A percentile compares a stretch with the other conserved stretches of the same genome.
These are phyloP conservation scores for Xerus inauris DNA, from an alignment of 2,113 vertebrate species.

Conservation along the genomic window DNA sequence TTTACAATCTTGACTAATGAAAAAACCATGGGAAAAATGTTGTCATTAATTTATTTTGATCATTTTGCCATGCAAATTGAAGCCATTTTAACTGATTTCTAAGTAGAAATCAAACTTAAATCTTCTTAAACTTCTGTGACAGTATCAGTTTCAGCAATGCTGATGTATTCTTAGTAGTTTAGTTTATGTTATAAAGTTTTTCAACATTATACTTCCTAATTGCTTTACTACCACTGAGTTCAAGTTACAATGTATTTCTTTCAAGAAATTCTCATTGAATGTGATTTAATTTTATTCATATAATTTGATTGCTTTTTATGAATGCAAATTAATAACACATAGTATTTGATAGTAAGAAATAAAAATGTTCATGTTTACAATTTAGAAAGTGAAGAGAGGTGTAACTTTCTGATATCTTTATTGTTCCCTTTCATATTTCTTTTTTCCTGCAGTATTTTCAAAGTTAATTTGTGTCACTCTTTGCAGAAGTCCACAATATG, in stretches of 20 bases:
- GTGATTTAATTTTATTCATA: constrained; percentile 32
- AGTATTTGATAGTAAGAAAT: background rate
- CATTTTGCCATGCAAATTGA: background rate
- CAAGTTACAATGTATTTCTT: background rate
- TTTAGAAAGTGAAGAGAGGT: constrained; percentile 53
- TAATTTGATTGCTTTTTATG: background rate
- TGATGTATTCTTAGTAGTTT: background rate
- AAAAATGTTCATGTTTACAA: constrained; percentile 41
- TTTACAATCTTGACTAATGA: constrained; percentile 41
- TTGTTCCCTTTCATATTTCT: constrained; percentile 59
- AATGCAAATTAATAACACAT: constrained; percentile 11
- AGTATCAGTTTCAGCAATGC: background rate
- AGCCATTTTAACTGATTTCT: background rate
- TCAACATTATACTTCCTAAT: background rate
- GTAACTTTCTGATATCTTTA: constrained; percentile 52
- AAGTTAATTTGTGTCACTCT: background rate
- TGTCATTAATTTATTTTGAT: background rate
- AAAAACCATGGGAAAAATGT: background rate
- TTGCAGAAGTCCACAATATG: constrained; percentile 36
- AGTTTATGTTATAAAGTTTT: background rate
- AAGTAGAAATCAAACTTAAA: background rate
- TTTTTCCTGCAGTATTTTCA: constrained; percentile 56
- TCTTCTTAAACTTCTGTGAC: background rate
- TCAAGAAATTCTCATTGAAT: background rate
- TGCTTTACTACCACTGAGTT: background rate